phyloP scores from a whole-genome alignment of 1,140 invertebrate genomes.

The Nasonia vitripennis region DNA sequence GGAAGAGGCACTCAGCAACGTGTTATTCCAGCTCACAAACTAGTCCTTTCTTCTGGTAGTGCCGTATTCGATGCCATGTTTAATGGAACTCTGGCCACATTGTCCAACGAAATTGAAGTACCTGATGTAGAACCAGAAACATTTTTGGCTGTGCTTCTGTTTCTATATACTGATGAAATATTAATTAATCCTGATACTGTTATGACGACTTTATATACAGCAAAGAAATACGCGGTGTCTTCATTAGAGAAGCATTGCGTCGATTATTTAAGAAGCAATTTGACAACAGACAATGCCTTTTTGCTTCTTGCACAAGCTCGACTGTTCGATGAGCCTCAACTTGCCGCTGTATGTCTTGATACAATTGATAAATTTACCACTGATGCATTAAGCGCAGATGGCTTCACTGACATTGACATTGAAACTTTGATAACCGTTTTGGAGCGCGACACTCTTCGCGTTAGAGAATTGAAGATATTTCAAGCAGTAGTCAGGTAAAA shows the following conservation, averaged over 20 bases:
- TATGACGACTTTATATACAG: conserved; percentile 91
- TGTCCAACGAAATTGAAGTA: conserved; percentile 84
- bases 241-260: conserved; percentile 90
- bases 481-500: conserved; percentile 78
- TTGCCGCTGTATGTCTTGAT: conserved; percentile 88
- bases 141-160: conserved; percentile 83
- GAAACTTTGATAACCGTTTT: conserved; percentile 88
- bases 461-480: conserved; percentile 89
- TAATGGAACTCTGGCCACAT: conserved; percentile 83
- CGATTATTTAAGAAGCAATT: conserved; percentile 87
- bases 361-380: conserved; percentile 91
- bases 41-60: conserved; percentile 88
- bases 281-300: conserved; percentile 91
- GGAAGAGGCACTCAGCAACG: conserved; percentile 83
- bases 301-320: conserved; percentile 87
- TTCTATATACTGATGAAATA: conserved; percentile 91
- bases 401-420: conserved; percentile 91
- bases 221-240: conserved; percentile 91
- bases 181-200: conserved; percentile 90
- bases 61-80: conserved; percentile 94
- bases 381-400: conserved; percentile 88
- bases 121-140: conserved; percentile 90
- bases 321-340: conserved; percentile 87
- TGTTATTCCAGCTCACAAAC: conserved; percentile 89
- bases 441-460: conserved; percentile 87